These are phyloP conservation scores for Aspidapion aeneum DNA, from an alignment of 2,888 invertebrate genomes.

Conservation along the genomic window DNA sequence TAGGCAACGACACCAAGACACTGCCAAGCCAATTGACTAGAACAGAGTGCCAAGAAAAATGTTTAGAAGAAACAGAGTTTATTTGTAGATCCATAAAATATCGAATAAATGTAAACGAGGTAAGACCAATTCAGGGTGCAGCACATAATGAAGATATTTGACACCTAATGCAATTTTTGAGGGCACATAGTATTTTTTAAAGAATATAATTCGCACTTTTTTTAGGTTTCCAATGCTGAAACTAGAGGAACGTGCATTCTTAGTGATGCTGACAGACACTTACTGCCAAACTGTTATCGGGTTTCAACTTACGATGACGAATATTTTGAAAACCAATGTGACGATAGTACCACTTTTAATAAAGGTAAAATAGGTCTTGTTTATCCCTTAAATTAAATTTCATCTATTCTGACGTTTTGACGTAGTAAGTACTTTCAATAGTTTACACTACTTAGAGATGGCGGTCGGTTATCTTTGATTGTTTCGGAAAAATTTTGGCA, in stretches of 20 bases:
- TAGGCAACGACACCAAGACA: conserved; percentile 62
- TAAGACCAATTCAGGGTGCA: background rate
- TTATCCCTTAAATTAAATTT: too few relatives aligned
- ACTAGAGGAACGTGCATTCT: conserved; percentile 63
- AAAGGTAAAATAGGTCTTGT: too few relatives aligned
- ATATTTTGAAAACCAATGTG: conserved; percentile 82
- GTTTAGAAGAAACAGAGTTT: conserved; percentile 53
- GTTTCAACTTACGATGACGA: conserved; percentile 72
- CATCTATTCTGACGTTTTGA: too few relatives aligned
- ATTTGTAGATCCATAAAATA: conserved; percentile 57
- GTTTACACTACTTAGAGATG: too few relatives aligned
- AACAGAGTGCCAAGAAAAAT: conserved; percentile 64
- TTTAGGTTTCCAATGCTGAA: background rate
- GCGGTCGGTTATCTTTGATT: too few relatives aligned
- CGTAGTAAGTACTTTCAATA: conserved; percentile 7
- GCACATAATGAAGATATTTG: background rate
- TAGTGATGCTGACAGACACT: conserved; percentile 69
- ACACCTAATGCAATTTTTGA: background rate
- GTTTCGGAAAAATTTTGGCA: too few relatives aligned
- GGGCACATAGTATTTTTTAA: background rate
- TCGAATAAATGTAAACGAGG: conserved; percentile 27
- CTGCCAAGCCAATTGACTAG: conserved; percentile 60
- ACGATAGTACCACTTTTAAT: too few relatives aligned
- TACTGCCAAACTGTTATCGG: conserved; percentile 73
- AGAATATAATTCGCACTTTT: background rate